phyloP scores from a whole-genome alignment of 2,888 invertebrate species.

The Ecliptopera silaceata region DNA sequence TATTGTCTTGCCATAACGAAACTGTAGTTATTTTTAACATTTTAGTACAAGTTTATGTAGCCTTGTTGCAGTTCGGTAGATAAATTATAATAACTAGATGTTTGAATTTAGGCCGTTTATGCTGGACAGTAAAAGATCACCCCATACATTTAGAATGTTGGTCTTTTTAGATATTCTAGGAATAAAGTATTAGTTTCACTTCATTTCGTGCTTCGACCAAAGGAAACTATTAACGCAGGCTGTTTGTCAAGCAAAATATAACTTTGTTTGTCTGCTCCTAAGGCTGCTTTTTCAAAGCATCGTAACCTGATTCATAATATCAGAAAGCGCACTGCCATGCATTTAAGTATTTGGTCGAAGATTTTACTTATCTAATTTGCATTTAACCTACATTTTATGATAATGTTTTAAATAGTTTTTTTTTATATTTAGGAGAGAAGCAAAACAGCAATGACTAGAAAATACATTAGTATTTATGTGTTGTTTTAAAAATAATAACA shows the following conservation, averaged over 20 bases:
- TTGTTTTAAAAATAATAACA: conserved; percentile 79
- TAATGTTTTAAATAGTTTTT: conserved; percentile 40
- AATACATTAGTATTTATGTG: conserved; percentile 76
- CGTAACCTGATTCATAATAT: not conserved
- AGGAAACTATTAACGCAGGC: not conserved
- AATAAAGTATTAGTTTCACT: conserved; percentile 26
- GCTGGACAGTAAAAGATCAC: too few species aligned
- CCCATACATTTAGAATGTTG: conserved; percentile 22
- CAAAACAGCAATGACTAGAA: conserved; percentile 73
- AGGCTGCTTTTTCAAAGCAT: too few species aligned
- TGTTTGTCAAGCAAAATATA: not conserved
- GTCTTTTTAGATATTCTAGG: conserved; percentile 25
- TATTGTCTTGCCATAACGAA: conserved; percentile 52
- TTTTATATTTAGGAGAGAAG: conserved; percentile 37
- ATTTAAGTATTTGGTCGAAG: conserved; percentile 10
- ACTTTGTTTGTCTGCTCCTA: too few species aligned
- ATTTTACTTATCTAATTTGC: conserved; percentile 37
- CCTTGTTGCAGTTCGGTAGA: conserved; percentile 17
- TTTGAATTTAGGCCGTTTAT: not conserved
- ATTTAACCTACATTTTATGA: conserved; percentile 55
- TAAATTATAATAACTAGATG: conserved; percentile 1
- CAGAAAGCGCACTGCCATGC: not conserved
- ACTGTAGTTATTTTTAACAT: conserved; percentile 40
- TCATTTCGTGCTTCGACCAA: conserved; percentile 11
- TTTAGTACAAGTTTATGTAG: conserved; percentile 43